Conservation (phyloP, 2,797 vertebrate genomes). For the Anniella stebbinsi region DNA sequence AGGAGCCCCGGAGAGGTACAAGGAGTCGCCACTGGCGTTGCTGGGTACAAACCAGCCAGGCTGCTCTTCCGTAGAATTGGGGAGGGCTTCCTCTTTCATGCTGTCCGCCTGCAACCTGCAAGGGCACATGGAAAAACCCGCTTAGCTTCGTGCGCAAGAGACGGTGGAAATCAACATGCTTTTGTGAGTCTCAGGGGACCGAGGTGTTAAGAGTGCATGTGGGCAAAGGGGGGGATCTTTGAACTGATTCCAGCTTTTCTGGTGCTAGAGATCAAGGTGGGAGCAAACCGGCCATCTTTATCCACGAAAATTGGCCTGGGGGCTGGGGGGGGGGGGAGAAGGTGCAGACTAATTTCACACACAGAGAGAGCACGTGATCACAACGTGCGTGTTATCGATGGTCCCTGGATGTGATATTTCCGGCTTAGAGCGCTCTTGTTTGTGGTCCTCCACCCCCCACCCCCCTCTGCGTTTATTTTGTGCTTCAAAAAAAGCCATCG, state of each 20-base stretch:
- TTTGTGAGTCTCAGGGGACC: not conserved
- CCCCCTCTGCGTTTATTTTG: not conserved
- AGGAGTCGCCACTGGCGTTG: constrained; percentile 54
- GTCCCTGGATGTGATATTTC: not conserved
- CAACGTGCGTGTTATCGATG: not conserved
- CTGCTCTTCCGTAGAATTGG: constrained; percentile 33
- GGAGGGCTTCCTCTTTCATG: constrained; percentile 55
- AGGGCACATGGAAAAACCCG: not conserved
- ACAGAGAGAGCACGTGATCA: not conserved
- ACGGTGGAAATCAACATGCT: not conserved
- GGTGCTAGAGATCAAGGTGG: not conserved
- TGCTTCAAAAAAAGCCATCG: not conserved
- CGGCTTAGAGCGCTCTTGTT: not conserved
- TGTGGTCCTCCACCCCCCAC: not conserved
- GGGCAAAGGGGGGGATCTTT: no score
- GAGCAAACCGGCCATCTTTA: no score
- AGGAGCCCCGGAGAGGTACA: constrained; percentile 62
- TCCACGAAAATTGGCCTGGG: no score
- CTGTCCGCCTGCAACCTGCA: not conserved
- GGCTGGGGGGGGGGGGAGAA: accelerated
- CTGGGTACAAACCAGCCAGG: constrained; percentile 61
- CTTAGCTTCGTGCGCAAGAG: not conserved
- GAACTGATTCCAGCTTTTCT: not conserved
- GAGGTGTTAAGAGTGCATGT: not conserved
- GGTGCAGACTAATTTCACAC: not conserved